Conservation (phyloP, 2,888 invertebrate genomes). For the Xestia rhomboidea region DNA sequence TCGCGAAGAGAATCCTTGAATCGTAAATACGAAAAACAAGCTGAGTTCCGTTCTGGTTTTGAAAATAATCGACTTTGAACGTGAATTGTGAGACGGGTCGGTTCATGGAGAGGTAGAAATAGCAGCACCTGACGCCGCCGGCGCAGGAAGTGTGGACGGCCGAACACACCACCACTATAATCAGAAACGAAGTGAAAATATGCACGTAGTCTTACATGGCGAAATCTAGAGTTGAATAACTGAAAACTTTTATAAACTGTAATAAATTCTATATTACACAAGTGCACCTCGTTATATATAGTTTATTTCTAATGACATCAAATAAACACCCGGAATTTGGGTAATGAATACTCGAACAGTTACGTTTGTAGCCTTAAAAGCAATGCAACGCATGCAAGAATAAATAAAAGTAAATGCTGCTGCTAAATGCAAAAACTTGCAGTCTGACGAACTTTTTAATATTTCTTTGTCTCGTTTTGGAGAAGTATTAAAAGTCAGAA, state of each 20-base stretch:
- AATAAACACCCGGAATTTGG: slow-evolving; percentile 48
- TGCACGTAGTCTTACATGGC: slow-evolving; percentile 63
- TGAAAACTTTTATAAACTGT: slow-evolving; percentile 50
- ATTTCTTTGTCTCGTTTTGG: slow-evolving; percentile 44
- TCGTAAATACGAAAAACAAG: slow-evolving; percentile 70
- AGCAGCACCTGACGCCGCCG: slow-evolving; percentile 82
- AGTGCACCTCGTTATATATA: slow-evolving; percentile 39
- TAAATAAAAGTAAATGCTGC: slow-evolving; percentile 32
- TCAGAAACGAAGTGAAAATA: slow-evolving; percentile 66
- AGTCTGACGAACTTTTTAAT: slow-evolving; percentile 25
- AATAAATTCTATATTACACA: slow-evolving; percentile 44
- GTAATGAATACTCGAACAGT: slow-evolving; percentile 39
- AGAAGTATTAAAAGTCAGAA: slow-evolving; percentile 17
- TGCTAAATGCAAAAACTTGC: slow-evolving; percentile 28
- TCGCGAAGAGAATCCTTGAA: slow-evolving; percentile 69
- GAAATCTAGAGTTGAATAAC: slow-evolving; percentile 50
- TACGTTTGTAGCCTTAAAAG: slow-evolving; percentile 47
- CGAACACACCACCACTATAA: slow-evolving; percentile 74
- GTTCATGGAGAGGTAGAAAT: slow-evolving; percentile 87
- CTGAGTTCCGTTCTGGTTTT: slow-evolving; percentile 70
- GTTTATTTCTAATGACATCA: slow-evolving; percentile 44
- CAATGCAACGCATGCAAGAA: slow-evolving; percentile 24
- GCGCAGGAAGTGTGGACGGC: slow-evolving; percentile 84
- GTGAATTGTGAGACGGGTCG: slow-evolving; percentile 79
- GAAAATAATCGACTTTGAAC: slow-evolving; percentile 87